Percentiles rank a stretch among this genome's conserved stretches.
Conservation (phyloP, 2,888 invertebrate species). For the Megalurothrips usitatus region DNA sequence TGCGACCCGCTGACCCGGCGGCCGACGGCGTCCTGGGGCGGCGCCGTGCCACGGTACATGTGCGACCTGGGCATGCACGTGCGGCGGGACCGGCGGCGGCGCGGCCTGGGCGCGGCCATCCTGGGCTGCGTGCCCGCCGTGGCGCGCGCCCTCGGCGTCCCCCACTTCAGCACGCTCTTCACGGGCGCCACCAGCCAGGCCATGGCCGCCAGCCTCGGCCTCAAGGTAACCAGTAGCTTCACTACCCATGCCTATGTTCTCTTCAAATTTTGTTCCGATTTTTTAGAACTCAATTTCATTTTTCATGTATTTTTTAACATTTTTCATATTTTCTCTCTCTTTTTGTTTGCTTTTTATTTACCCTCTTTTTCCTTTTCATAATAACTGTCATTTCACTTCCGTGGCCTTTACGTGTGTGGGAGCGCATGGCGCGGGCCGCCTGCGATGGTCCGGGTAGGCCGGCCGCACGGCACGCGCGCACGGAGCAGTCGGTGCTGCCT, state of each 20-base stretch:
- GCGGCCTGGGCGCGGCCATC: background rate
- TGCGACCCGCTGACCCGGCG: background rate
- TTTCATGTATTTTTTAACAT: too few species aligned
- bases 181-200: background rate
- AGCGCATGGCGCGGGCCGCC: too few species aligned
- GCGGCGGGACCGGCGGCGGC: background rate
- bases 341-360: too few species aligned
- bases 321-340: too few species aligned
- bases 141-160: background rate
- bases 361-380: too few species aligned
- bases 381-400: too few species aligned
- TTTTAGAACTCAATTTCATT: background rate
- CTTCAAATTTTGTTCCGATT: background rate
- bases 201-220: background rate
- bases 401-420: too few species aligned
- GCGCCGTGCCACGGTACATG: background rate
- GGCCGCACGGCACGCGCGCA: too few species aligned
- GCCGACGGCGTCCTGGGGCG: background rate
- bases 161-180: conserved; percentile 9
- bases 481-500: too few species aligned
- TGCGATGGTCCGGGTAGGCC: too few species aligned
- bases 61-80: background rate
- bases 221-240: background rate
- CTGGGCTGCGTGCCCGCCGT: background rate
- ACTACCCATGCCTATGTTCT: background rate